A percentile compares a stretch with the other conserved stretches of the same genome.
phyloP scores from a whole-genome alignment of 2,113 vertebrate genomes.

The Sigmodon hispidus region DNA sequence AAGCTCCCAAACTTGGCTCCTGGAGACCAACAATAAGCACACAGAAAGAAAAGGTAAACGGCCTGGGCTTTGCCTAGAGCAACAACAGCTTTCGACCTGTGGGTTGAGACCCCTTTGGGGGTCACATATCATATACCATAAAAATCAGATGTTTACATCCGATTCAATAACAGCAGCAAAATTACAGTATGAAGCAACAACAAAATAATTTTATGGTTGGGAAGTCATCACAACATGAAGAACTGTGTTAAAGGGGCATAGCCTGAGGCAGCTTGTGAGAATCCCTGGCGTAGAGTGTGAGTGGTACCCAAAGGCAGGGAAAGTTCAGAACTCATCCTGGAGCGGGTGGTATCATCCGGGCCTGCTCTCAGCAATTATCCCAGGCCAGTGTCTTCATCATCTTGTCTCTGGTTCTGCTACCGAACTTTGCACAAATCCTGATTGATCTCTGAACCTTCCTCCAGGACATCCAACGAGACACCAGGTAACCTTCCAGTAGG shows the following conservation, averaged over 20 bases:
- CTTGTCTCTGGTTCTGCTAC: background rate
- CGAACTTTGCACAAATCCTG: background rate
- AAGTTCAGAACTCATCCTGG: slow-evolving; percentile 1
- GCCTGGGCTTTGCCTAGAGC: background rate
- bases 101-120: background rate
- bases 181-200: background rate
- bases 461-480: background rate
- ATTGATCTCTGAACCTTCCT: background rate
- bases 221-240: background rate
- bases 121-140: background rate
- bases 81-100: background rate
- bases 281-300: background rate
- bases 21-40: background rate
- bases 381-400: background rate
- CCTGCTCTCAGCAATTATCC: background rate
- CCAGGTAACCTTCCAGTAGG: background rate
- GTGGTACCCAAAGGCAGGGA: background rate
- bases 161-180: background rate
- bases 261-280: too few species aligned
- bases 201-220: background rate
- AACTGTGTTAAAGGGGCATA: background rate
- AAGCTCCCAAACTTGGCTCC: background rate
- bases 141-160: background rate
- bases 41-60: background rate
- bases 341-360: background rate